phyloP scores from a whole-genome alignment of 1,140 invertebrate species.

The Sitophilus oryzae region DNA sequence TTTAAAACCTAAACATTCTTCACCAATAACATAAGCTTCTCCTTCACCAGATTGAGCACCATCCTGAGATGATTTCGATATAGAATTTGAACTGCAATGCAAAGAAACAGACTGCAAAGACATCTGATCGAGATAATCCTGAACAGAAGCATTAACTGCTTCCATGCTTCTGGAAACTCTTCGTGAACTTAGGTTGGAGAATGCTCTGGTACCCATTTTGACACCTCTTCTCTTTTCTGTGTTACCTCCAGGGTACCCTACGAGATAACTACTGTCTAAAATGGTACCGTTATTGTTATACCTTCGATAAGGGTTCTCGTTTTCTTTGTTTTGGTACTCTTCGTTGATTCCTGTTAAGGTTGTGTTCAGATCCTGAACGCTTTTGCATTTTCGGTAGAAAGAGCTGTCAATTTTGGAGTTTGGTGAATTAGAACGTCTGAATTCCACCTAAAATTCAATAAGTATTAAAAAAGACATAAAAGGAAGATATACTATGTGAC shows the following conservation, averaged over 20 bases:
- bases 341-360: slow-evolving; percentile 40
- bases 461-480: too few species aligned
- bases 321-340: slow-evolving; percentile 63
- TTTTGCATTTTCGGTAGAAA: slow-evolving; percentile 33
- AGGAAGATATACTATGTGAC: too few species aligned
- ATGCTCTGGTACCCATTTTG: slow-evolving; percentile 66
- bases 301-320: slow-evolving; percentile 54
- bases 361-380: slow-evolving; percentile 32
- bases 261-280: slow-evolving; percentile 43
- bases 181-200: slow-evolving; percentile 43
- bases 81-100: slow-evolving; percentile 37
- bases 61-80: slow-evolving; percentile 26
- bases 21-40: slow-evolving; percentile 40
- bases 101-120: slow-evolving; percentile 39
- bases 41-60: slow-evolving; percentile 17
- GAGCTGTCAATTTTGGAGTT: slow-evolving; percentile 6
- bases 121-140: slow-evolving; percentile 37
- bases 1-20: slow-evolving; percentile 4
- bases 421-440: neutral
- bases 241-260: slow-evolving; percentile 35
- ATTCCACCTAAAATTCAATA: neutral
- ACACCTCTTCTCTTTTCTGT: slow-evolving; percentile 54
- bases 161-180: slow-evolving; percentile 43
- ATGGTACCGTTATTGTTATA: slow-evolving; percentile 9
- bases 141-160: slow-evolving; percentile 35